phyloP scores from a whole-genome alignment of 2,797 vertebrate genomes.

The Acomys russatus region DNA sequence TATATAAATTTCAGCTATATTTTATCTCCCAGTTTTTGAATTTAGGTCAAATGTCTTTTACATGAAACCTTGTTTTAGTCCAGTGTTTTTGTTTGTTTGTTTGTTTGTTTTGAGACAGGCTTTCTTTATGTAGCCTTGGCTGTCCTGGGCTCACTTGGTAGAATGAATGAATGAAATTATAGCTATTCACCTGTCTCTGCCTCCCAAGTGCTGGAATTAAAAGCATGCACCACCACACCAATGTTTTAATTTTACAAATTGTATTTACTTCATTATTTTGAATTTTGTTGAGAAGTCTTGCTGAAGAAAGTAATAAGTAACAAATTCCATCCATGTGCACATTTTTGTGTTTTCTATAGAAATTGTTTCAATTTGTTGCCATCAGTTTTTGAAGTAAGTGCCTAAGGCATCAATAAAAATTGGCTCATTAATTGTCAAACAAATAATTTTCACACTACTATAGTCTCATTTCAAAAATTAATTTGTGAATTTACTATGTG shows the following conservation, averaged over 20 bases:
- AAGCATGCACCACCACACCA: too few relatives aligned
- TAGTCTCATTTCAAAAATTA: slow-evolving; percentile 57
- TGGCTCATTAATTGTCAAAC: slow-evolving; percentile 72
- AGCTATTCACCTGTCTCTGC: too few relatives aligned
- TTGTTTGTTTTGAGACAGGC: too few relatives aligned
- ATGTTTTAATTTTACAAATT: neutral
- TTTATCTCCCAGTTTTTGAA: neutral
- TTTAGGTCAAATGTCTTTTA: slow-evolving; percentile 25
- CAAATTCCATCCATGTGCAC: slow-evolving; percentile 64
- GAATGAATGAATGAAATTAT: too few relatives aligned
- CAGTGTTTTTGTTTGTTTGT: neutral
- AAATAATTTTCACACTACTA: slow-evolving; percentile 73
- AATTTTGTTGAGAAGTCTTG: neutral
- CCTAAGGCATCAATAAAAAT: slow-evolving; percentile 70
- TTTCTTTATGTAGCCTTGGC: too few relatives aligned
- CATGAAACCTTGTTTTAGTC: neutral
- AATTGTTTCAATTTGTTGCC: slow-evolving; percentile 78
- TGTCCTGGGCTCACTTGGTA: too few relatives aligned
- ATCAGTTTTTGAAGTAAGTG: slow-evolving; percentile 22
- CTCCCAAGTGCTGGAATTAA: too few relatives aligned
- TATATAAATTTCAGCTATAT: neutral
- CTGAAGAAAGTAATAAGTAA: slow-evolving; percentile 27
- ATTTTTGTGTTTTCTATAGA: slow-evolving; percentile 77
- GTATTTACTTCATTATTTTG: slow-evolving; percentile 16
- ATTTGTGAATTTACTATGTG: slow-evolving; percentile 49